Percentiles rank a stretch among this genome's conserved stretches.
Conservation (phyloP, 2,888 invertebrate genomes). For the Acanthosepion lycidas region DNA sequence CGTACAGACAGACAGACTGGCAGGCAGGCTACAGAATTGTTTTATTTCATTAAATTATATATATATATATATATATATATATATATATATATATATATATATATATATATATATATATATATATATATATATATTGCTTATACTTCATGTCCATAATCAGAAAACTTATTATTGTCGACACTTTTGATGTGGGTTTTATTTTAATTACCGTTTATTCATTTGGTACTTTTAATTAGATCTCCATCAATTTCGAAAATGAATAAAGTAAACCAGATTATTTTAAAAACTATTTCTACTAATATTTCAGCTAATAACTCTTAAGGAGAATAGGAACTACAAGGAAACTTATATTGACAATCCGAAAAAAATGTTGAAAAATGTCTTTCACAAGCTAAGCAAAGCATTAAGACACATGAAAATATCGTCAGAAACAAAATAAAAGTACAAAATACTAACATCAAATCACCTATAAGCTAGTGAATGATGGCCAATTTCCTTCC, state of each 20-base stretch:
- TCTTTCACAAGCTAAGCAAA: too few relatives aligned
- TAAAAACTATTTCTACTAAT: background rate
- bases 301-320: background rate
- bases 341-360: too few relatives aligned
- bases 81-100: constrained; percentile 33
- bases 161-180: constrained; percentile 24
- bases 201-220: background rate
- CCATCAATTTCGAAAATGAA: background rate
- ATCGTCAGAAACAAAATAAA: too few relatives aligned
- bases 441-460: too few relatives aligned
- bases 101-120: constrained; percentile 33
- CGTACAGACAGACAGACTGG: background rate
- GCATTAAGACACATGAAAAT: too few relatives aligned
- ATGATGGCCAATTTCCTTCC: too few relatives aligned
- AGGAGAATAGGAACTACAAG: too few relatives aligned
- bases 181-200: background rate
- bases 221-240: background rate
- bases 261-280: background rate
- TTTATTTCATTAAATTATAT: background rate
- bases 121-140: background rate
- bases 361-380: too few relatives aligned
- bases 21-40: background rate
- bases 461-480: too few relatives aligned
- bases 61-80: too few relatives aligned
- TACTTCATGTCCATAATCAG: background rate